These are phyloP conservation scores for Drosophila carrolli DNA, from an alignment of 1,140 invertebrate species.

Conservation along the genomic window DNA sequence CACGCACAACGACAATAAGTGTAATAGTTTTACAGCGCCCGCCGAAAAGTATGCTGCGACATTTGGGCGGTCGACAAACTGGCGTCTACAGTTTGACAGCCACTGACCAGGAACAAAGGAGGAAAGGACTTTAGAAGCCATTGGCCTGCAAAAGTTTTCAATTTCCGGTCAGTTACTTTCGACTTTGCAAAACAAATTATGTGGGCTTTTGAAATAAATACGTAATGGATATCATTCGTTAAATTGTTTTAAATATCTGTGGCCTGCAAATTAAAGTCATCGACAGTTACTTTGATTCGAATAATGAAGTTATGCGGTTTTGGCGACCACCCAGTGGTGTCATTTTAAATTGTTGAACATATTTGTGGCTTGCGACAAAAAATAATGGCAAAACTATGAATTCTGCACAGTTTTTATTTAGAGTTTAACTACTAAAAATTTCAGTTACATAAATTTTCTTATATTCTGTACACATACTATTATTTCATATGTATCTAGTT, in stretches of 20 bases:
- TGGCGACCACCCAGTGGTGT: background rate
- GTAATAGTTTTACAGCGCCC: conserved; percentile 73
- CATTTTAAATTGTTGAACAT: background rate
- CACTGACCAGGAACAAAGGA: conserved; percentile 14
- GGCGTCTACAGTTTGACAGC: conserved; percentile 71
- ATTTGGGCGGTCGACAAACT: conserved; percentile 62
- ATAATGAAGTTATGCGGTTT: conserved; percentile 3
- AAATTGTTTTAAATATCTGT: background rate
- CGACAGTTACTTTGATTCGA: background rate
- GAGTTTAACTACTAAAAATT: background rate
- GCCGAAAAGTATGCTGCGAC: conserved; percentile 75
- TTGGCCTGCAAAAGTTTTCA: conserved; percentile 30
- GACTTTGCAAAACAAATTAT: conserved; percentile 3
- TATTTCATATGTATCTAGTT: too few species aligned
- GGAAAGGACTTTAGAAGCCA: conserved; percentile 15
- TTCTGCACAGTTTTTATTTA: background rate
- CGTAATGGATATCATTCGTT: background rate
- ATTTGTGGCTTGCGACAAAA: background rate
- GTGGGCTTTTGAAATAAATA: background rate
- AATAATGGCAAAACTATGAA: background rate
- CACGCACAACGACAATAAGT: conserved; percentile 25
- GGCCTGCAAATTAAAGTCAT: background rate
- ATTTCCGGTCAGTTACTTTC: conserved; percentile 28
- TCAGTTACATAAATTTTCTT: too few species aligned
- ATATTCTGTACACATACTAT: too few species aligned